These are phyloP conservation scores for Tribolium madens DNA, from an alignment of 1,140 invertebrate genomes.

Conservation along the genomic window DNA sequence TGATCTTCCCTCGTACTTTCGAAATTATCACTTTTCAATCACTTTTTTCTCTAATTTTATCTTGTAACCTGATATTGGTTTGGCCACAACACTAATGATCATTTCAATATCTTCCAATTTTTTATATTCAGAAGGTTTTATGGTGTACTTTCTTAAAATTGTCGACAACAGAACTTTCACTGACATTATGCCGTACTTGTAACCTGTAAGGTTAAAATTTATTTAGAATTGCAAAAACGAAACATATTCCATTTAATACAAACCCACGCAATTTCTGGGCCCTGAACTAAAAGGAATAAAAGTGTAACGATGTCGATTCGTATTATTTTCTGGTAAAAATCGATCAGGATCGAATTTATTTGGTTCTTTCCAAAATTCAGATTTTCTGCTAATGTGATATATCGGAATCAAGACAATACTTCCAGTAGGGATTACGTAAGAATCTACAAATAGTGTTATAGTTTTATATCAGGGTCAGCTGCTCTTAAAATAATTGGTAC, in stretches of 20 bases:
- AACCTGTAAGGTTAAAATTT: neutral
- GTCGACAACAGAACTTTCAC: neutral
- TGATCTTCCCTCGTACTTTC: no score
- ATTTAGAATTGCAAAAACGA: neutral
- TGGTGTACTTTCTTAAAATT: neutral
- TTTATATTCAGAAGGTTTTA: neutral
- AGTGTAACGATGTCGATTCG: constrained; percentile 65
- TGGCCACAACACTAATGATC: neutral
- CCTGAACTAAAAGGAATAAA: constrained; percentile 77
- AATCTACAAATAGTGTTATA: no score
- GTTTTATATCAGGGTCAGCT: constrained; percentile 2
- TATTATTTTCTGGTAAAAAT: no score
- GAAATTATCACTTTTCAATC: no score
- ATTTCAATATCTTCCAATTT: neutral
- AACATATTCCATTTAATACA: neutral
- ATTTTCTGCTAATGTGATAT: no score
- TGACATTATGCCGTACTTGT: neutral
- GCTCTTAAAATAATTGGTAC: neutral
- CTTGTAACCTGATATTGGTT: no score
- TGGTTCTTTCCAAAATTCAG: no score
- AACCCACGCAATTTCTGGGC: constrained; percentile 72
- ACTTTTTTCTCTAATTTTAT: no score
- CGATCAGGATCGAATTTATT: no score
- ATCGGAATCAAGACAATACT: no score
- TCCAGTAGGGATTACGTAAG: neutral